phyloP scores from a whole-genome alignment of 2,113 vertebrate species.

The Burhinus oedicnemus region DNA sequence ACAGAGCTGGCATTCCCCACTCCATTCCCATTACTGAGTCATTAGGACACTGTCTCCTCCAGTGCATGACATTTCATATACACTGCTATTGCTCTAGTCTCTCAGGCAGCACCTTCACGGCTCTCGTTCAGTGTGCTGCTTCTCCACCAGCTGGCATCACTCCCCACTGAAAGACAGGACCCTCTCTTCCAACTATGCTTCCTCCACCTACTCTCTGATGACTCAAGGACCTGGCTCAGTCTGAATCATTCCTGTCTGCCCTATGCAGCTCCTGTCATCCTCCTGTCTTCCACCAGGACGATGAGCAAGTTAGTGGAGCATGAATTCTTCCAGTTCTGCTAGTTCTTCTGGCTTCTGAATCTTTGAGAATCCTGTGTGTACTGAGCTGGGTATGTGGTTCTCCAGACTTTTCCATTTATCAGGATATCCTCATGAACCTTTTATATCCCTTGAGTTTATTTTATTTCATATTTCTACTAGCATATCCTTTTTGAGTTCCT shows the following conservation, averaged over 20 bases:
- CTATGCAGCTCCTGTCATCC: not conserved
- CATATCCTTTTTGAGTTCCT: not conserved
- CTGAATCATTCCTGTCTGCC: not conserved
- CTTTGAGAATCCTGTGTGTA: accelerated
- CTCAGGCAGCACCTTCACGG: not conserved
- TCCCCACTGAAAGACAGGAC: not conserved
- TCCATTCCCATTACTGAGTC: not conserved
- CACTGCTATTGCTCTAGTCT: not conserved
- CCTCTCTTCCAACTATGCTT: not conserved
- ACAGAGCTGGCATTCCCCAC: not conserved
- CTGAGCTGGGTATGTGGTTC: not conserved
- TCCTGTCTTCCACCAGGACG: not conserved
- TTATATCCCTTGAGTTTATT: not conserved
- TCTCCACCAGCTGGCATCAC: not conserved
- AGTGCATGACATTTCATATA: not conserved
- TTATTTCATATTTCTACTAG: not conserved
- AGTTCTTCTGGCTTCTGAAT: not conserved
- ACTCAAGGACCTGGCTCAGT: not conserved
- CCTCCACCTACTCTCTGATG: not conserved
- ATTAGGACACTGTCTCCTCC: not conserved
- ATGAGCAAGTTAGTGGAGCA: not conserved
- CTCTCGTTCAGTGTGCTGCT: not conserved
- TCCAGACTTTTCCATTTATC: not conserved
- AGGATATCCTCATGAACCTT: not conserved
- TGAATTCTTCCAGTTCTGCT: not conserved